These are phyloP conservation scores for Theodoxus fluviatilis DNA, from an alignment of 2,888 invertebrate species.

Conservation along the genomic window DNA sequence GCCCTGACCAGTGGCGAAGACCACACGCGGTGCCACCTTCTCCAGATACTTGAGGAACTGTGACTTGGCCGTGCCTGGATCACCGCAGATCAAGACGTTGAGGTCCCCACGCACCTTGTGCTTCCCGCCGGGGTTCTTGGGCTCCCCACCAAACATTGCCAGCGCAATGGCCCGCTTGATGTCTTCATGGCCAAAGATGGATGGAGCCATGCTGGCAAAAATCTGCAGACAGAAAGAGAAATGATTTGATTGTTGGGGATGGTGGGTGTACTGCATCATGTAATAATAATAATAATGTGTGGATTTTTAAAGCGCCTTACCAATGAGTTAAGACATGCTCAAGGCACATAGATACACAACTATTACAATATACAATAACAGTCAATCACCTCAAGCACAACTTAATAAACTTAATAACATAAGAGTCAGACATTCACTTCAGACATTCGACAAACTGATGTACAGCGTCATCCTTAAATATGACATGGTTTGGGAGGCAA, in stretches of 20 bases:
- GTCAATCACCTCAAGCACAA: too few relatives aligned
- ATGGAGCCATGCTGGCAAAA: constrained; percentile 93
- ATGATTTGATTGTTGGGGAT: not conserved
- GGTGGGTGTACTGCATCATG: not conserved
- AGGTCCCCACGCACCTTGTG: constrained; percentile 96
- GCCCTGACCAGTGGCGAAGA: constrained; percentile 99
- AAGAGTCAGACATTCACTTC: too few relatives aligned
- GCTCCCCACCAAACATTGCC: constrained; percentile 93
- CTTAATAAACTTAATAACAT: too few relatives aligned
- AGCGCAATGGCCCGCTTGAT: constrained; percentile 93
- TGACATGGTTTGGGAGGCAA: too few relatives aligned
- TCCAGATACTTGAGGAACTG: constrained; percentile 97
- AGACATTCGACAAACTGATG: too few relatives aligned
- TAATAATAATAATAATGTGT: not conserved
- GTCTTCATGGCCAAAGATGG: constrained; percentile 95
- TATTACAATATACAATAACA: too few relatives aligned
- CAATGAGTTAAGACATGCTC: too few relatives aligned
- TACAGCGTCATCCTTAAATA: too few relatives aligned
- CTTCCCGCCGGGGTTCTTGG: constrained; percentile 93
- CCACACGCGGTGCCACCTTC: constrained; percentile 92
- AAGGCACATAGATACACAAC: too few relatives aligned
- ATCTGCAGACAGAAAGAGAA: constrained; percentile 71
- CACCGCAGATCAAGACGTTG: constrained; percentile 94
- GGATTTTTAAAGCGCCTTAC: too few relatives aligned
- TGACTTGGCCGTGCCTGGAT: constrained; percentile 98